phyloP scores from a whole-genome alignment of 2,888 invertebrate genomes.

The Abrostola triplasia region DNA sequence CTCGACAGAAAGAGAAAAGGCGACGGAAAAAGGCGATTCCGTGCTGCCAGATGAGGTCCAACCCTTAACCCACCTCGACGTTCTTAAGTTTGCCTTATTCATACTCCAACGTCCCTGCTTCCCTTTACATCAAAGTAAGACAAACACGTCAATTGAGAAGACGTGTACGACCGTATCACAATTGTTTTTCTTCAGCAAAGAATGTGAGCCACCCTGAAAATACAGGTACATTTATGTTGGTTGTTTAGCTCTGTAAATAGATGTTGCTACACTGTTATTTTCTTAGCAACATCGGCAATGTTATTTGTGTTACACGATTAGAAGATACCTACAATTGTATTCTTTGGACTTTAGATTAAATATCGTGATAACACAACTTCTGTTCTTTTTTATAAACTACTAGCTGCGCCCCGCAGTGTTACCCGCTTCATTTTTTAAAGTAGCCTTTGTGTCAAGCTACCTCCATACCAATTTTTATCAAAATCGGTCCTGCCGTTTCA shows the following conservation, averaged over 20 bases:
- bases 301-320: conserved; percentile 3
- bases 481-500: too few relatives aligned
- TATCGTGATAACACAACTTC: too few relatives aligned
- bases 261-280: conserved; percentile 7
- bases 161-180: conserved; percentile 8
- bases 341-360: too few relatives aligned
- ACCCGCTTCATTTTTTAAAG: too few relatives aligned
- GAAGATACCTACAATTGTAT: too few relatives aligned
- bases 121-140: conserved; percentile 14
- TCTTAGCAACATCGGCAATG: conserved; percentile 4
- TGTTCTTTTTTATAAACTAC: too few relatives aligned
- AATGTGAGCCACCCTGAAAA: conserved; percentile 10
- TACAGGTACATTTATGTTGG: neutral
- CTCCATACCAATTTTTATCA: too few relatives aligned
- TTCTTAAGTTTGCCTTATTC: neutral
- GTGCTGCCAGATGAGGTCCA: too few relatives aligned
- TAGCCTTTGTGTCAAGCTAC: too few relatives aligned
- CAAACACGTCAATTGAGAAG: conserved; percentile 24
- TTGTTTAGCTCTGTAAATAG: conserved; percentile 19
- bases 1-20: too few relatives aligned
- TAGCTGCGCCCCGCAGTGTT: too few relatives aligned
- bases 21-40: too few relatives aligned
- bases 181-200: conserved; percentile 40
- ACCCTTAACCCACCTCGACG: neutral
- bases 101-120: neutral